phyloP scores from a whole-genome alignment of 2,797 vertebrate species.

The Alauda arvensis region DNA sequence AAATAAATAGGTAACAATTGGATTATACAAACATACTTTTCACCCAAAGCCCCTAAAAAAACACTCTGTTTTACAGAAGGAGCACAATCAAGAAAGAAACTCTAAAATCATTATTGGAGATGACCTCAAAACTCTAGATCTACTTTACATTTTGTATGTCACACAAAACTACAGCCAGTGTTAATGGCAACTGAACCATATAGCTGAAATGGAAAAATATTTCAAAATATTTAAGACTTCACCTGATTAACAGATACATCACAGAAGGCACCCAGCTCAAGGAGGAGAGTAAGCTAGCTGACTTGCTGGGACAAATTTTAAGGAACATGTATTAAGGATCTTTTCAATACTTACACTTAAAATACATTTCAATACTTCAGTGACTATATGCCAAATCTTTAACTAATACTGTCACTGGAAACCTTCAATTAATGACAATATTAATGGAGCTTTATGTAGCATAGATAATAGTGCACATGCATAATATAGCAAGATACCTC shows the following conservation, averaged over 20 bases:
- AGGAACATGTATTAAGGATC: background rate
- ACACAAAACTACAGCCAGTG: background rate
- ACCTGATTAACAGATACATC: background rate
- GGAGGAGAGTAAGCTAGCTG: background rate
- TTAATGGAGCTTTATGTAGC: constrained; percentile 26
- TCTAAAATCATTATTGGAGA: background rate
- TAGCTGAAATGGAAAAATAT: background rate
- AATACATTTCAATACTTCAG: background rate
- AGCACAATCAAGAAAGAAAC: background rate
- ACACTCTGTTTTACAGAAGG: background rate
- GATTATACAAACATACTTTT: background rate
- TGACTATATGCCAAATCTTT: background rate
- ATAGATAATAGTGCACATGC: constrained; percentile 4
- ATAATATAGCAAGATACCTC: constrained; percentile 3
- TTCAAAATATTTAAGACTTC: background rate
- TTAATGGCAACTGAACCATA: background rate
- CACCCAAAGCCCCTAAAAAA: background rate
- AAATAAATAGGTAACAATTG: background rate
- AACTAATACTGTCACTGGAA: constrained; percentile 32
- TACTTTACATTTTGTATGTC: background rate
- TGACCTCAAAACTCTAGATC: background rate
- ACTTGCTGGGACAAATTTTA: background rate
- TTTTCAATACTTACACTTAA: background rate
- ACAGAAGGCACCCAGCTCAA: background rate
- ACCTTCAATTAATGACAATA: constrained; percentile 35